Evolutionary conservation across 2,113 vertebrate genomes (phyloP).

Genomic region (Himantopus leucocephalus): DNA sequence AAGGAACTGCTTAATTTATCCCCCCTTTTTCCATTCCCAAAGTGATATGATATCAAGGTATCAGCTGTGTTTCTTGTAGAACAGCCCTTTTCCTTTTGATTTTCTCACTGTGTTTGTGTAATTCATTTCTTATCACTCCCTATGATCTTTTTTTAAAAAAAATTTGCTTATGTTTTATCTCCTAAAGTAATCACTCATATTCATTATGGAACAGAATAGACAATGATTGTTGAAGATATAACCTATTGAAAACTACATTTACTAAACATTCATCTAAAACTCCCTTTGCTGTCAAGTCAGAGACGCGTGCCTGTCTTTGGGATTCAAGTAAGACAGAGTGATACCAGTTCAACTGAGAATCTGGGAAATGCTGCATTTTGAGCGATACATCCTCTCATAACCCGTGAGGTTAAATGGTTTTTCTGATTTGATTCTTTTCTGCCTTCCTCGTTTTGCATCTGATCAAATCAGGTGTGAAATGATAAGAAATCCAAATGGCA

Average conservation of each 20-base stretch:
- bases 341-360: not conserved
- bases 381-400: not conserved
- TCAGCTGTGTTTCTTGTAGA: not conserved
- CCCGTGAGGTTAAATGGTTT: not conserved
- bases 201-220: not conserved
- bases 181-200: not conserved
- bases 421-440: slow-evolving; percentile 30
- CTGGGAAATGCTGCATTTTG: not conserved
- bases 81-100: not conserved
- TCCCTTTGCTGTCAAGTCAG: not conserved
- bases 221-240: not conserved
- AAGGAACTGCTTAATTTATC: not conserved
- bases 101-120: not conserved
- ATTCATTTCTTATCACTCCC: not conserved
- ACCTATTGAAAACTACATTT: not conserved
- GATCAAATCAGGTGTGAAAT: not conserved
- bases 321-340: not conserved
- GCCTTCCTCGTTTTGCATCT: not conserved
- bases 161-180: not conserved
- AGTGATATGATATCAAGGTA: not conserved
- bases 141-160: not conserved
- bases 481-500: not conserved
- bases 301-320: not conserved
- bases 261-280: not conserved
- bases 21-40: not conserved